phyloP scores from a whole-genome alignment of 2,888 invertebrate genomes.

The Melinaea marsaeus region DNA sequence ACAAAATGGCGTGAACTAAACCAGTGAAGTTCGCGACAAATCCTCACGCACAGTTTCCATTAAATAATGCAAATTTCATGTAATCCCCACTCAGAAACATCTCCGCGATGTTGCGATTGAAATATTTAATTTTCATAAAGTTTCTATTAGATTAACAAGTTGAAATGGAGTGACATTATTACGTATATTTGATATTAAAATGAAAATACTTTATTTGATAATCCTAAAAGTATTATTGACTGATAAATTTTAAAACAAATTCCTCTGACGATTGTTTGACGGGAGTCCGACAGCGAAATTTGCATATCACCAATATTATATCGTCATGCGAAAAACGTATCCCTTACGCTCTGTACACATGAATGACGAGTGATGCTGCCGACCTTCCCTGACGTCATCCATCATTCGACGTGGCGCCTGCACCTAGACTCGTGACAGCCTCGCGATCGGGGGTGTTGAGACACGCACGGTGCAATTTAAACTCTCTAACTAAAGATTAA shows the following conservation, averaged over 20 bases:
- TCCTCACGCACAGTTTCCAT: conserved; percentile 74
- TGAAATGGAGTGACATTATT: conserved; percentile 38
- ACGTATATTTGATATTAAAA: no score
- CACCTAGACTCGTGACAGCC: conserved; percentile 74
- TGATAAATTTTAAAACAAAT: conserved; percentile 24
- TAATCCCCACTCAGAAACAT: conserved; percentile 67
- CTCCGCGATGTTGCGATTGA: conserved; percentile 58
- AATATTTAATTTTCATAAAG: conserved; percentile 78
- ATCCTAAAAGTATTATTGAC: neutral
- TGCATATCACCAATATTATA: conserved; percentile 78
- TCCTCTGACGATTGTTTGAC: conserved; percentile 47
- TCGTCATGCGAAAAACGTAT: conserved; percentile 78
- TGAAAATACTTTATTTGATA: neutral
- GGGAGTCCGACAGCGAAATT: conserved; percentile 61
- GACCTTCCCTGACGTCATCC: conserved; percentile 77
- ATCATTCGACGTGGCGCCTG: conserved; percentile 78
- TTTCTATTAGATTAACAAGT: conserved; percentile 66
- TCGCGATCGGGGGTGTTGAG: conserved; percentile 47
- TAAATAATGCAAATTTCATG: conserved; percentile 77
- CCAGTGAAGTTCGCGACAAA: conserved; percentile 64
- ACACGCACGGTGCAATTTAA: conserved; percentile 34
- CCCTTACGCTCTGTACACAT: conserved; percentile 78
- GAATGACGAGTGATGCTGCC: conserved; percentile 78
- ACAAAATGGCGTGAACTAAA: conserved; percentile 44
- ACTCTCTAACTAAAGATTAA: conserved; percentile 36